Base-by-base conservation (phyloP, 2,888 invertebrate species). In the Erpobdella octoculata region DNA sequence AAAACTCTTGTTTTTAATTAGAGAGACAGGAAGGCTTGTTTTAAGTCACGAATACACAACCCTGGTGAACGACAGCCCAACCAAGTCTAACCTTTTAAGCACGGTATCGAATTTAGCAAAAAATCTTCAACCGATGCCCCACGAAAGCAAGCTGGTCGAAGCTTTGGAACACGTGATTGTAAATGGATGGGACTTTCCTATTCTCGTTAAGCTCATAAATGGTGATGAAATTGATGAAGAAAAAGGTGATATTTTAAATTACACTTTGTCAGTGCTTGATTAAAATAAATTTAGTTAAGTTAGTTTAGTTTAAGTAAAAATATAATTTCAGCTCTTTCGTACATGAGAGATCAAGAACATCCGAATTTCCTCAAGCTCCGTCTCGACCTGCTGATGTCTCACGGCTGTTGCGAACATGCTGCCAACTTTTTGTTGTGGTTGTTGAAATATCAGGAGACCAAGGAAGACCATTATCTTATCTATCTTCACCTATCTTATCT, bases 31-130 rank as follows among this genome's bases (percentile, higher is more conserved):
- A 38, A 69, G 48, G 25, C 46, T 69, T n/a, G 69, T 58, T 21
- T 58, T 69, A 36, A 46, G 69, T 35, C 58, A 69, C 25, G 69
- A 69, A 46, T 69, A 69, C 48, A 69, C 48, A 33, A 69, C 69
- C 2, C 31, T 69, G 21, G 36, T 15, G 21, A 31, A 31, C 12
- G 58, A 31, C 58, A 69, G 69, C n/a, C 69, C 69, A 8, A 69
- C 69, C 6, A 69, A 69, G 37, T 48, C 48, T 53, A 58, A 35
- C 31, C 58, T 69, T 28, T 25, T 69, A 18, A 69, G 31, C 69
- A 48, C 69, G 15, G 35, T 69, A 8, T 46, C 48, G 4, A 41
- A 69, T 9, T 28, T 69, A 25, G 31, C 48, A 36, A 28, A 35
- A 41, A 58, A 21, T 36, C 35, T 69, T 35, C 46, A 69, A 36